Evolutionary conservation across 2,113 vertebrate species (phyloP).

Genomic region (Lethenteron camtschaticum): DNA sequence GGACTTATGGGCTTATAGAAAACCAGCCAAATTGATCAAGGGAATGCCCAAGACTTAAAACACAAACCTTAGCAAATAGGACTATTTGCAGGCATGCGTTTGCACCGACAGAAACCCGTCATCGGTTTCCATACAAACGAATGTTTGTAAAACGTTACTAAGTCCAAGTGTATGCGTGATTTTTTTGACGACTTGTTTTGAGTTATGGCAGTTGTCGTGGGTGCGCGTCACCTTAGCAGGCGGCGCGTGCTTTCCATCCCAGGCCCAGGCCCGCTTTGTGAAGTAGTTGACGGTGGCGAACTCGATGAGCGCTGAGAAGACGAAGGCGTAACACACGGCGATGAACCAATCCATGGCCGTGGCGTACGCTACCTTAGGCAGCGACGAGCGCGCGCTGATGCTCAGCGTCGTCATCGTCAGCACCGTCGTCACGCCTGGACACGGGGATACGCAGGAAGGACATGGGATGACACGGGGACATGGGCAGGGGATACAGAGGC

Average conservation of each 20-base stretch:
- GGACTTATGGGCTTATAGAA: too few relatives aligned
- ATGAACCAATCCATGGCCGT: conserved; percentile 99
- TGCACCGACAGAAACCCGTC: too few relatives aligned
- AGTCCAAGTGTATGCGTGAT: too few relatives aligned
- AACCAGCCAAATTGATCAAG: too few relatives aligned
- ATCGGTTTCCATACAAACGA: too few relatives aligned
- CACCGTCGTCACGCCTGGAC: conserved; percentile 57
- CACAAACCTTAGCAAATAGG: too few relatives aligned
- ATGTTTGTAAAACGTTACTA: too few relatives aligned
- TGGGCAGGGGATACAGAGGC: neutral
- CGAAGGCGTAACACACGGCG: conserved; percentile 90
- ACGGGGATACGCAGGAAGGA: neutral
- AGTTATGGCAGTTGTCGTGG: too few relatives aligned
- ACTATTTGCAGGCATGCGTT: too few relatives aligned
- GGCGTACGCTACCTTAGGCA: conserved; percentile 91
- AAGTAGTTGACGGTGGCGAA: conserved; percentile 98
- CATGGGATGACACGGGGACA: neutral
- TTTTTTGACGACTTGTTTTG: too few relatives aligned
- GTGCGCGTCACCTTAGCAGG: conserved; percentile 64
- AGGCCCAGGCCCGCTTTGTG: conserved; percentile 95
- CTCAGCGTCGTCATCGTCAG: conserved; percentile 90
- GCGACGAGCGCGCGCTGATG: conserved; percentile 82
- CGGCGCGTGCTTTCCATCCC: conserved; percentile 90
- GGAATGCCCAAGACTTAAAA: too few relatives aligned
- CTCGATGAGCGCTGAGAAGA: conserved; percentile 92